Evolutionary conservation across 2,888 invertebrate species (phyloP).

Genomic region (Mantis religiosa): DNA sequence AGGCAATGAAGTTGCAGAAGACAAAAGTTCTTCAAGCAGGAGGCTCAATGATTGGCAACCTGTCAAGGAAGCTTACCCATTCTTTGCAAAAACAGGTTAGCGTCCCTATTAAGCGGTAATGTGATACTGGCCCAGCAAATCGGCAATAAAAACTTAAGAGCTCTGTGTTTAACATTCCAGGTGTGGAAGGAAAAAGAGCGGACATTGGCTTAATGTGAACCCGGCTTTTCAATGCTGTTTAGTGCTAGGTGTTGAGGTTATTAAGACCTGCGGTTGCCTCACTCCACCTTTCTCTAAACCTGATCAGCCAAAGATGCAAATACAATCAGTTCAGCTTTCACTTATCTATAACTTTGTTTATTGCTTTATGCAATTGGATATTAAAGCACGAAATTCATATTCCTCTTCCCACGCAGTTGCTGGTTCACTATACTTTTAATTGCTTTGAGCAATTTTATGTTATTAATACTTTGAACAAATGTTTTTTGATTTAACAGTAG

Average conservation of each 20-base stretch:
- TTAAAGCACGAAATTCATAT: not conserved
- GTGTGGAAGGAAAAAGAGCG: not conserved
- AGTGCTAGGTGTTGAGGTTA: not conserved
- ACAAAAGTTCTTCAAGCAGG: no score
- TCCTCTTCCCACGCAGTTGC: no score
- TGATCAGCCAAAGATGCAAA: not conserved
- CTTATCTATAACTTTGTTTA: not conserved
- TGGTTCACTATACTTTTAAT: no score
- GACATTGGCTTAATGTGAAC: not conserved
- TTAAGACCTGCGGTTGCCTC: not conserved
- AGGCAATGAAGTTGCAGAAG: no score
- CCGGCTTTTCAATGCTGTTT: not conserved
- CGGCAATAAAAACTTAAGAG: no score
- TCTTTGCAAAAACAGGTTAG: not conserved
- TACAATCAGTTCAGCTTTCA: not conserved
- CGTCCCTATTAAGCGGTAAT: not conserved
- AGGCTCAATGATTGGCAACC: no score
- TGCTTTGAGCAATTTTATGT: no score
- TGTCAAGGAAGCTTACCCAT: not conserved
- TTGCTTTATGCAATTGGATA: not conserved
- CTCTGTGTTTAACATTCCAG: not conserved
- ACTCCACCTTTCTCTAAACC: not conserved
- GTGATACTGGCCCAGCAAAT: not conserved
- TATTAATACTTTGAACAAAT: no score
- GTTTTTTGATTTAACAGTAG: no score